Conservation (phyloP, 2,888 invertebrate species). For the Tipula vernalis region DNA sequence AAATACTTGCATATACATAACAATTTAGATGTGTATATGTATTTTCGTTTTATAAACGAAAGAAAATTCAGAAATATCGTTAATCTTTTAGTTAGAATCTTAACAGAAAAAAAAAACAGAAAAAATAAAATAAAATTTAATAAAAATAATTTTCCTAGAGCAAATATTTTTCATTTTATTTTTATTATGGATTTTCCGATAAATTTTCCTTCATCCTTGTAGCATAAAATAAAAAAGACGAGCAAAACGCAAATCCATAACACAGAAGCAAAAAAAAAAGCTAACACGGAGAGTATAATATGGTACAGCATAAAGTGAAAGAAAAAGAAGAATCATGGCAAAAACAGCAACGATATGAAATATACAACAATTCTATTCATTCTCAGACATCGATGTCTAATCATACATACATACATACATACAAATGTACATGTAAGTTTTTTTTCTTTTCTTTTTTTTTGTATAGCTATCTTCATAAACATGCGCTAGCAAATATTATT, state of each 20-base stretch:
- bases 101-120: background rate
- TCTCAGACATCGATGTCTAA: background rate
- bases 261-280: background rate
- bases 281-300: background rate
- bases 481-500: background rate
- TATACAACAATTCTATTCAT: background rate
- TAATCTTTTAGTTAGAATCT: background rate
- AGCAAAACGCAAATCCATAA: background rate
- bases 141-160: background rate
- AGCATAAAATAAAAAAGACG: background rate
- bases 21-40: background rate
- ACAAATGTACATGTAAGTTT: background rate
- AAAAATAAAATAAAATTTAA: background rate
- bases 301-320: background rate
- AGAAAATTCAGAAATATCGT: background rate
- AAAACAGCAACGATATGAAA: background rate
- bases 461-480: background rate
- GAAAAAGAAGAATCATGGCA: background rate
- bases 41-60: background rate
- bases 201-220: background rate
- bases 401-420: background rate
- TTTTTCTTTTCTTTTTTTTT: background rate
- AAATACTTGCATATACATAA: background rate
- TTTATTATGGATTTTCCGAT: background rate
- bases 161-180: slow-evolving; percentile 4